Evolutionary conservation across 2,797 vertebrate species (phyloP).

Genomic region (Lycodopsis pacificus): DNA sequence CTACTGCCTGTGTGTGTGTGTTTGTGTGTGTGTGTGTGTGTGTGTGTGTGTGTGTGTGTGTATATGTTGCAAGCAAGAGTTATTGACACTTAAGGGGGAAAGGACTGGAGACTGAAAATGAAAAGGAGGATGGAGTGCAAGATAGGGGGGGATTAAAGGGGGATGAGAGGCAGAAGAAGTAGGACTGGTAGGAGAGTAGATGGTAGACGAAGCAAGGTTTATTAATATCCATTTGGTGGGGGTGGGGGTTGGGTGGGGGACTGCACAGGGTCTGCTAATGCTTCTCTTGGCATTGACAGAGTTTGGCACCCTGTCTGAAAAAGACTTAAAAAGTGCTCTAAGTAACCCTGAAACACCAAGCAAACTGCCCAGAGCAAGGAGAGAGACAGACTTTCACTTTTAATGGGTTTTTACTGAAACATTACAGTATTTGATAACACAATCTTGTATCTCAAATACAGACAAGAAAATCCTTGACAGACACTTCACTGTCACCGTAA

Average conservation of each 20-base stretch:
- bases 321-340: conserved; percentile 71
- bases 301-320: conserved; percentile 73
- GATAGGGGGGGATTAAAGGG: conserved; percentile 63
- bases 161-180: conserved; percentile 57
- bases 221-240: conserved; percentile 79
- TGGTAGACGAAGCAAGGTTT: conserved; percentile 68
- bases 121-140: conserved; percentile 64
- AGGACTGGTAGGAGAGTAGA: conserved; percentile 59
- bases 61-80: conserved; percentile 56
- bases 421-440: conserved; percentile 25
- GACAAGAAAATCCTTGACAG: conserved; percentile 17
- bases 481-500: conserved; percentile 20
- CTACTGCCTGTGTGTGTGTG: conserved; percentile 31
- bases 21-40: conserved; percentile 4
- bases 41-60: background rate
- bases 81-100: conserved; percentile 74
- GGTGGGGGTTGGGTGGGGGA: background rate
- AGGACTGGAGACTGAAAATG: conserved; percentile 64
- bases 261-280: conserved; percentile 73
- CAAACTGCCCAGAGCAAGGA: conserved; percentile 41
- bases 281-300: conserved; percentile 77
- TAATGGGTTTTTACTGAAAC: conserved; percentile 25
- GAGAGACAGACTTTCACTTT: conserved; percentile 39
- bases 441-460: conserved; percentile 18
- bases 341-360: conserved; percentile 67